Evolutionary conservation across 2,888 invertebrate genomes (phyloP).

Genomic region (Neuroscelio doddi): DNA sequence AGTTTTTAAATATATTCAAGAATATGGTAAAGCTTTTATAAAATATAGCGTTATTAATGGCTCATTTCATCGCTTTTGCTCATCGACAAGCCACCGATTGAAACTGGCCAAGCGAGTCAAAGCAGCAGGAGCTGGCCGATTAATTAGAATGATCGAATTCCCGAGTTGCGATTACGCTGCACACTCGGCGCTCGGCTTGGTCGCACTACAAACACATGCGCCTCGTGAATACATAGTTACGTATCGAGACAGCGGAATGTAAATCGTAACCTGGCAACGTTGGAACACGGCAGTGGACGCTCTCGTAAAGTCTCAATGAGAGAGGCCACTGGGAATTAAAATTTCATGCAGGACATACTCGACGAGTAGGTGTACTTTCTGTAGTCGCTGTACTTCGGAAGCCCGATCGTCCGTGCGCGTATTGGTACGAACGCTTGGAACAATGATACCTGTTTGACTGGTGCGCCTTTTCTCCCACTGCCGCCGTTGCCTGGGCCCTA

Average conservation of each 20-base stretch:
- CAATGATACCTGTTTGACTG: conserved; percentile 68
- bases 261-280: conserved; percentile 18
- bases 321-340: conserved; percentile 2
- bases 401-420: conserved; percentile 4
- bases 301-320: conserved; percentile 21
- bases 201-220: neutral
- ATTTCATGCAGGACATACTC: conserved; percentile 19
- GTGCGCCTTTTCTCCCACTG: conserved; percentile 57
- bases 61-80: too few species aligned
- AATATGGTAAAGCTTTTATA: too few species aligned
- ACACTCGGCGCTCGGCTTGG: neutral
- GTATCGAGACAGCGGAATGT: conserved; percentile 5
- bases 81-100: too few species aligned
- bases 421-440: conserved; percentile 49
- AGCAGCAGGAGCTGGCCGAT: neutral
- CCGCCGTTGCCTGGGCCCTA: neutral
- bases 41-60: too few species aligned
- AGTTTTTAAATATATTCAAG: too few species aligned
- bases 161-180: neutral
- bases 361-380: conserved; percentile 22
- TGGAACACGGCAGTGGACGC: conserved; percentile 7
- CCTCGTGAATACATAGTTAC: neutral
- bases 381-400: conserved; percentile 28
- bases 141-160: conserved; percentile 8
- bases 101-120: too few species aligned